Base-by-base conservation (phyloP, 2,888 invertebrate species). In the Helobdella robusta region DNA sequence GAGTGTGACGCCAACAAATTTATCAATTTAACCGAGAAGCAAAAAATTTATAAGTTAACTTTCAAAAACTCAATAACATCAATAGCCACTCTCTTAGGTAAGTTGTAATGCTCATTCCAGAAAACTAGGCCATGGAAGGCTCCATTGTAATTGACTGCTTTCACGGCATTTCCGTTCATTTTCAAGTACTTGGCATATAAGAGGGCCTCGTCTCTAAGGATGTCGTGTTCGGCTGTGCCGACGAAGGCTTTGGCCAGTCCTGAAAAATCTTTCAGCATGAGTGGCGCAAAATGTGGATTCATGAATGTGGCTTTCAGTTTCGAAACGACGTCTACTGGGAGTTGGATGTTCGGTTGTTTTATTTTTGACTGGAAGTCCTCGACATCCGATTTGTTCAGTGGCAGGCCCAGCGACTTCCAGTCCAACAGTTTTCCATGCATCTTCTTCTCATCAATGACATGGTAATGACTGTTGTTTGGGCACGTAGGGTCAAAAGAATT, bases 171-270 rank as follows among this genome's bases (percentile, higher is more conserved):
- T 1, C 72, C 74, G 11, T 68, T 70, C 32, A 73, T 73, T 66
- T 71, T 67, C 56, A 80, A 70, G 66, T 78, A 68, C 34, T 75
- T 70, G 0, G 75, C 75, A 67, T 78, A 80, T 74, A 80, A 75
- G 5, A 77, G 68, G 15, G 75, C 77, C 67, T 80, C 81, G 68
- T 80, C 80, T 2, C 80, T 69, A 11, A 79, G 72, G 2, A 79
- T 75, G 66, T 81, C 81, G 69, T 75, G 78, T 54, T 80, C 76
- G 35, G 77, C 75, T 20, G 79, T 78, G 8, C 78, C 71, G 50
- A 81, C 71, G 62, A 78, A 77, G 1, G 78, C 73, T 36, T 73
- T 71, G 0, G 80, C 77, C 46, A 78, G 68, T 11, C 72, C 73
- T 6, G 67, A 65, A 15, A 77, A 66, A 64, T 76, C 71, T 4